Conservation (phyloP, 2,888 invertebrate species). For the Tholera decimalis region DNA sequence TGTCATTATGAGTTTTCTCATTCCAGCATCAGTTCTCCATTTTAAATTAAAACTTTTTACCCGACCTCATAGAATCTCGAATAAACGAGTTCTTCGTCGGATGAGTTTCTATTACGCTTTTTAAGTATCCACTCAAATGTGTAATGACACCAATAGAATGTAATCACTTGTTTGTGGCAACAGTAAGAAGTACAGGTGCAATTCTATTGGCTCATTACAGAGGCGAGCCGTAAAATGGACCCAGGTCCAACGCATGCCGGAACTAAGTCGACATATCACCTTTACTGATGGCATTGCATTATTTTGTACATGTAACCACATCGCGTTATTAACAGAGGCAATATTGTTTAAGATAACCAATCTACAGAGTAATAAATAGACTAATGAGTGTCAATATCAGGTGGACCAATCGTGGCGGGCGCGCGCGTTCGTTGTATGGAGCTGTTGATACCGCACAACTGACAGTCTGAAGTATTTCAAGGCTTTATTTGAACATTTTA, state of each 20-base stretch:
- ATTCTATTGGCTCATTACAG: conserved; percentile 45
- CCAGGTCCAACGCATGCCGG: conserved; percentile 58
- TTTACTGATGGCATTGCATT: conserved; percentile 75
- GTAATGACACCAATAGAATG: conserved; percentile 20
- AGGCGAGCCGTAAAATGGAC: conserved; percentile 32
- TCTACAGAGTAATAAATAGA: conserved; percentile 87
- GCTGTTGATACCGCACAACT: conserved; percentile 67
- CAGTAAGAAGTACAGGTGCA: conserved; percentile 39
- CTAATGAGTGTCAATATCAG: conserved; percentile 89
- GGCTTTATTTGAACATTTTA: no score
- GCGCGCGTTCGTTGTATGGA: conserved; percentile 64
- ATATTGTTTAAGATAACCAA: conserved; percentile 86
- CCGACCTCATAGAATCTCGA: neutral
- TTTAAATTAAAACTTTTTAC: neutral
- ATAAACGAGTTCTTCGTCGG: neutral
- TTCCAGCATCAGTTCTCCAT: neutral
- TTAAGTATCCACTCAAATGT: conserved; percentile 22
- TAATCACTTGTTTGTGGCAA: conserved; percentile 30
- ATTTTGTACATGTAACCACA: conserved; percentile 68
- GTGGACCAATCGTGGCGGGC: conserved; percentile 76
- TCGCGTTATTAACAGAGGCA: conserved; percentile 81
- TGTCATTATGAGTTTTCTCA: neutral
- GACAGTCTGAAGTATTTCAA: neutral
- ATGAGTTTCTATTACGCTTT: conserved; percentile 3
- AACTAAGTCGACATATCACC: conserved; percentile 64